phyloP scores from a whole-genome alignment of 2,797 vertebrate genomes.

The Hafferia zeledoni region DNA sequence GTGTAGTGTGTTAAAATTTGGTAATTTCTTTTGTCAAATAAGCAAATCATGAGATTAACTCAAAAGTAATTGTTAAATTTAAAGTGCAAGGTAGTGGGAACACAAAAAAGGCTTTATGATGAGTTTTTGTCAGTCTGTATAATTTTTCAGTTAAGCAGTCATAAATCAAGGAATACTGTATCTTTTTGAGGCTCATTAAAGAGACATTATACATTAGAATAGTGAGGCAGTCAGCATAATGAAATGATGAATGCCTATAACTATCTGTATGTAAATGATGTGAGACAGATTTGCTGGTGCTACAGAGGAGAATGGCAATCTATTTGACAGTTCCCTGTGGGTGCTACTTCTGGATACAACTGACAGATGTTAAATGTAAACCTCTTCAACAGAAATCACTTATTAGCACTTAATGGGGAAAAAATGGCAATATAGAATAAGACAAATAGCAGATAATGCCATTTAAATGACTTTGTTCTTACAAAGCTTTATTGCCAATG shows the following conservation, averaged over 20 bases:
- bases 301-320: constrained; percentile 77
- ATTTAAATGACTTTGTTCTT: constrained; percentile 66
- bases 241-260: constrained; percentile 82
- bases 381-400: constrained; percentile 72
- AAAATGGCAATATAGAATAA: constrained; percentile 63
- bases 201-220: constrained; percentile 81
- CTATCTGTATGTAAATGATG: constrained; percentile 81
- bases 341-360: constrained; percentile 68
- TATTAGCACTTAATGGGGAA: constrained; percentile 67
- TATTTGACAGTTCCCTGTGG: constrained; percentile 80
- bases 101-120: constrained; percentile 74
- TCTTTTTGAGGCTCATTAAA: constrained; percentile 86
- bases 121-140: constrained; percentile 80
- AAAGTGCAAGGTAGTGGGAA: constrained; percentile 59
- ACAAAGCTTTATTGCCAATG: constrained; percentile 19
- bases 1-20: constrained; percentile 20
- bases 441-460: constrained; percentile 65
- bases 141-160: constrained; percentile 83
- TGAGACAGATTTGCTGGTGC: constrained; percentile 77
- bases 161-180: constrained; percentile 85
- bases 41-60: constrained; percentile 42
- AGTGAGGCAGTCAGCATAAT: constrained; percentile 79
- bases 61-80: constrained; percentile 62
- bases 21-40: constrained; percentile 60
- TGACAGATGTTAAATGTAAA: constrained; percentile 79